A percentile compares a stretch with the other conserved stretches of the same genome.
These are phyloP conservation scores for Notolabrus celidotus DNA, from an alignment of 2,797 vertebrate genomes.

Conservation along the genomic window DNA sequence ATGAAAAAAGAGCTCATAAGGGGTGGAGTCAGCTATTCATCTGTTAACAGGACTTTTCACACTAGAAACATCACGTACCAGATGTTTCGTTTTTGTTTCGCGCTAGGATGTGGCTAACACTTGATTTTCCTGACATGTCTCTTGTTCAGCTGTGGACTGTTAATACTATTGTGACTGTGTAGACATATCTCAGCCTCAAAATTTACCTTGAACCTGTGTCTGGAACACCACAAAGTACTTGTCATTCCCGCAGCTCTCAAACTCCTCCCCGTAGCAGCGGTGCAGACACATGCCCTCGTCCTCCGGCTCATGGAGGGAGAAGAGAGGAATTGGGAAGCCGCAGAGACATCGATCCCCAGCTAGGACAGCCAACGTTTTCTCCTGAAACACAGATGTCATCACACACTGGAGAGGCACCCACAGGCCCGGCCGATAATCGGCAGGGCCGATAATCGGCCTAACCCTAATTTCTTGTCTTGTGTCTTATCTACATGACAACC, in stretches of 20 bases:
- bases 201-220: constrained; percentile 96
- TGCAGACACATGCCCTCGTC: constrained; percentile 93
- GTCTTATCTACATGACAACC: no score
- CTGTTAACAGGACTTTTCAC: not conserved
- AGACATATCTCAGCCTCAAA: not conserved
- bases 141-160: not conserved
- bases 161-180: not conserved
- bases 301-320: constrained; percentile 93
- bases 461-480: no score
- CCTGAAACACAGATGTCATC: constrained; percentile 79
- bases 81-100: no score
- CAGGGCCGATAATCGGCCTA: no score
- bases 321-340: constrained; percentile 92
- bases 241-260: constrained; percentile 93
- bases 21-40: no score
- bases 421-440: no score
- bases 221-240: constrained; percentile 96
- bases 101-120: constrained; percentile 1
- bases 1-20: no score
- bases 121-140: not conserved
- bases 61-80: not conserved
- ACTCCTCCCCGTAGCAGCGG: constrained; percentile 91
- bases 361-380: constrained; percentile 92
- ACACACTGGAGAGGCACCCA: constrained; percentile 21
- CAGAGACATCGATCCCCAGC: constrained; percentile 91